Conservation (phyloP, 2,888 invertebrate genomes). For the Coenonympha arcania region DNA sequence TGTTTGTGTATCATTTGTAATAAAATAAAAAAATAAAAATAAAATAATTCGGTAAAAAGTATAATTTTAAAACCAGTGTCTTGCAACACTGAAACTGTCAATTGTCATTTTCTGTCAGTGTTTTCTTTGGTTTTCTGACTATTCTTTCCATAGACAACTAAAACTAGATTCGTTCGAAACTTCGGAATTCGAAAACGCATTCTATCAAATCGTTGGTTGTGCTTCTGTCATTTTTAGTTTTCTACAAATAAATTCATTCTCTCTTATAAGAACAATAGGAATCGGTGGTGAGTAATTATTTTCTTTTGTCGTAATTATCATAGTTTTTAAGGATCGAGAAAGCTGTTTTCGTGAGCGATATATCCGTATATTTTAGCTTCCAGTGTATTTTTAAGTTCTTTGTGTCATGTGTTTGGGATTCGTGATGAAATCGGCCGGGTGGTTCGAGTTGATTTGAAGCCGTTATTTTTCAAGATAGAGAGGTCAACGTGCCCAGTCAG, state of each 20-base stretch:
- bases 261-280: constrained; percentile 53
- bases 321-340: neutral
- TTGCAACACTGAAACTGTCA: constrained; percentile 21
- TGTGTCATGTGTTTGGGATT: constrained; percentile 24
- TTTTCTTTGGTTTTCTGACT: too few relatives aligned
- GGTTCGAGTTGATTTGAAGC: constrained; percentile 37
- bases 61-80: neutral
- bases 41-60: too few relatives aligned
- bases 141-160: too few relatives aligned
- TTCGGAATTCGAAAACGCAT: too few relatives aligned
- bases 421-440: constrained; percentile 30
- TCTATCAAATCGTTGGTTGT: constrained; percentile 16
- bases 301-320: constrained; percentile 26
- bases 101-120: too few relatives aligned
- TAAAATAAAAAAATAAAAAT: too few relatives aligned
- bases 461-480: constrained; percentile 70
- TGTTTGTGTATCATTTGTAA: too few relatives aligned
- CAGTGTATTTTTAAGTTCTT: neutral
- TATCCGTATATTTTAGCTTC: neutral
- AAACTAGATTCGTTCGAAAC: too few relatives aligned
- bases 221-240: constrained; percentile 33
- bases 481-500: constrained; percentile 61
- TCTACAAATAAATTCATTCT: constrained; percentile 37
- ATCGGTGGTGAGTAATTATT: constrained; percentile 56
- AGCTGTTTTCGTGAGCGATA: neutral